Conservation (phyloP, 2,113 vertebrate genomes). For the Hydropotes inermis region DNA sequence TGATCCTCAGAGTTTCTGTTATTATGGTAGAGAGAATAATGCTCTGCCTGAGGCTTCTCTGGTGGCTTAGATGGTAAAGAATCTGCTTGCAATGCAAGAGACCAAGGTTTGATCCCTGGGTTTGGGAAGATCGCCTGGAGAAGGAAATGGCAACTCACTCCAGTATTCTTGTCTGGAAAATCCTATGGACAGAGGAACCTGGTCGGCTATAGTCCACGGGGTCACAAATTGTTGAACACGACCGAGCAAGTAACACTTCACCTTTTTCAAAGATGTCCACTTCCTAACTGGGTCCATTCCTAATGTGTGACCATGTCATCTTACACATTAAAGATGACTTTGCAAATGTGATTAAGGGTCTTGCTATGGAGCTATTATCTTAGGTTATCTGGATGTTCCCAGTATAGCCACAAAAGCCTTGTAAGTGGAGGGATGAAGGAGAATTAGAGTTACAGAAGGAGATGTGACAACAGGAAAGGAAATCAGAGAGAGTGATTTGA, state of each 20-base stretch:
- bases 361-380: neutral
- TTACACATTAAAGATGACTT: neutral
- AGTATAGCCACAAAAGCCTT: neutral
- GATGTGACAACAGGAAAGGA: neutral
- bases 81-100: neutral
- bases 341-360: neutral
- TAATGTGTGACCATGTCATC: neutral
- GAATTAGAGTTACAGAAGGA: neutral
- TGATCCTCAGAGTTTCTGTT: neutral
- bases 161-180: neutral
- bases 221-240: neutral
- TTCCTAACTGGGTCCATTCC: neutral
- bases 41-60: neutral
- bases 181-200: neutral
- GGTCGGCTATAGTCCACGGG: neutral
- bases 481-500: neutral
- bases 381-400: no score
- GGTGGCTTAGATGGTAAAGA: neutral
- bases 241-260: neutral
- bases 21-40: neutral
- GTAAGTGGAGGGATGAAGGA: neutral
- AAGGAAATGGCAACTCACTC: neutral
- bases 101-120: neutral
- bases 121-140: neutral
- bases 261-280: neutral